Evolutionary conservation across 2,797 vertebrate species (phyloP), one percentile per base, ranked within the genome.

Genomic region (Artibeus lituratus): DNA sequence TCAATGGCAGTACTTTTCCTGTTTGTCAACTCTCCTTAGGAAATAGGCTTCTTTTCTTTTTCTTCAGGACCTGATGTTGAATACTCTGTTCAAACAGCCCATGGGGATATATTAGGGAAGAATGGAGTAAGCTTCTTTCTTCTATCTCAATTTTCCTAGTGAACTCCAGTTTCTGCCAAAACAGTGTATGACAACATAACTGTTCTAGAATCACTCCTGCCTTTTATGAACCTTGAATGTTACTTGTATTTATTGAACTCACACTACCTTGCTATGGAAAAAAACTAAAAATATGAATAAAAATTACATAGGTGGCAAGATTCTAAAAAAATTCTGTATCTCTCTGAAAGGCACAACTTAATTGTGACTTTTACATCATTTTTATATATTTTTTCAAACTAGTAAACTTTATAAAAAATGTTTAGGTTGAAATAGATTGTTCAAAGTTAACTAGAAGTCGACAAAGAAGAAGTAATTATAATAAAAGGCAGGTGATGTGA

Each of bases 401-500:
- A n/a, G n/a, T 65, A 42, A 19, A 55, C 77, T 89, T 94, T 89
- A 29, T 78, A 67, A 74, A 72, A 65, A 69, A 22, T 51, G 53
- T 65, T 87, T 78, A 42, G 42, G 35, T 92, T 77, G 57, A 11
- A 59, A 83, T 89, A 35, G 19, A n/a, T 32, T 49, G 16, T 51
- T 69, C 53, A 78, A 81, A 77, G 32, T 81, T 42, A 93, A 72
- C 74, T 74, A 72, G 19, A 96, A 67, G 53, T 69, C 76, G 78
- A 69, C 42, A 78, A 70, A 94, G 49, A 89, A 57, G 84, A 94
- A 94, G 88, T 87, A 90, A 72, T 81, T 85, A 65, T 47, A 94
- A 87, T 49, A 72, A 26, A 87, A 92, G 44, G 11, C 62, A 92
- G 26, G 16, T 95, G 62, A 88, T 16, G 55, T 90, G 94, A 95